Base-by-base conservation (phyloP, 1,140 invertebrate species). In the Cydia splendana region DNA sequence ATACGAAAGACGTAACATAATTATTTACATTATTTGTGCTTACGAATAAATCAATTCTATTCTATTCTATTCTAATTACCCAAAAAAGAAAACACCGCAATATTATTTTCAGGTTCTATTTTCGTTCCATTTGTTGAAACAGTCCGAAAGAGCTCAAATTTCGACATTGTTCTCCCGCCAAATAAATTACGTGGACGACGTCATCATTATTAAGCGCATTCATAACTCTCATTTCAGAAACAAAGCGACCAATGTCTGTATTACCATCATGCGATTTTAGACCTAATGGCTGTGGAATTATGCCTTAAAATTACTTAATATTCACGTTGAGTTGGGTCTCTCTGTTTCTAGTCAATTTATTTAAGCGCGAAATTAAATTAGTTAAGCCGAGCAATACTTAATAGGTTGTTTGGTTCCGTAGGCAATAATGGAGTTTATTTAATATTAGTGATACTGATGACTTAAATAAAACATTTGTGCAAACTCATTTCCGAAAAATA, bases 141-240 rank as follows among this genome's bases (percentile, higher is more conserved):
- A 53, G 51, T n/a, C 13, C 34, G 30, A 38, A 42, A 71, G 4
- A 71, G 34, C 15, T 71, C 7, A 38, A 38, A 34, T 15, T 71
- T 38, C 67, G 18, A 42, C 67, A 71, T 71, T 71, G 67, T 71
- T 71, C 5, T 20, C 67, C 2, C 65, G 30, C 5, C 30, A 24
- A 71, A 71, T 71, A 71, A 71, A 71, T 71, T 71, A 71, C 67
- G 30, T 18, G 9, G 67, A 71, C 67, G 34, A 9, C 20, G 67
- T 71, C 67, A 71, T 71, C 24, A 71, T 71, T 71, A 71, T 71
- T 71, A 34, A 34, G 67, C 30, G 30, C n/a, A 38, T 71, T 71
- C 67, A 71, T 71, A 71, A 71, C 18, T 20, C 7, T 62, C 53
- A 20, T 6, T 62, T 20, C 4, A 18, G 9, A 62, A 18, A 24